Evolutionary conservation across 2,797 vertebrate genomes (phyloP).

Genomic region (Scarus forsteni): DNA sequence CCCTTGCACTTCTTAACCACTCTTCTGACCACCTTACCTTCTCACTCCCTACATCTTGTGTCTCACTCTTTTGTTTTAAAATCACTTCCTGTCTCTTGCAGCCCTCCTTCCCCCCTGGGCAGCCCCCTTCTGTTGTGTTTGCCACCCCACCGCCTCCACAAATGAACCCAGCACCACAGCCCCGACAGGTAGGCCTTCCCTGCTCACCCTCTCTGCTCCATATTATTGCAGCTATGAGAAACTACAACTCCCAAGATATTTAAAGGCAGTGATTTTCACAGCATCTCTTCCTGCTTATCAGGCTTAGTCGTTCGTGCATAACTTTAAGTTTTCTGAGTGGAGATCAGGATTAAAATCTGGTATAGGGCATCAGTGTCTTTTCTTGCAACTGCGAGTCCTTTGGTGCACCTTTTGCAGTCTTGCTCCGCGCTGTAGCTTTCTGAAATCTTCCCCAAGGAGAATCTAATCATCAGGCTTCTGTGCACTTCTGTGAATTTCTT

Average conservation of each 20-base stretch:
- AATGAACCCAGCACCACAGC: conserved; percentile 97
- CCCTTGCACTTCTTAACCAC: no score
- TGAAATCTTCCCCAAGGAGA: conserved; percentile 8
- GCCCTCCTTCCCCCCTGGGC: conserved; percentile 91
- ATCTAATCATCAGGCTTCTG: not conserved
- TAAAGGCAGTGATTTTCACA: not conserved
- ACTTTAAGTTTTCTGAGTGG: not conserved
- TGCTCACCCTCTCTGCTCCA: not conserved
- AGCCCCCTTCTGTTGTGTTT: conserved; percentile 93
- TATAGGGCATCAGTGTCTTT: not conserved
- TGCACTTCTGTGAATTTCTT: conserved; percentile 19
- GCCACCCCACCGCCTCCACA: conserved; percentile 91
- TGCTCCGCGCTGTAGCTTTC: conserved; percentile 2
- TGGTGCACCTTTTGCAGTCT: conserved; percentile 19
- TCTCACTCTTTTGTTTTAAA: conserved; percentile 22
- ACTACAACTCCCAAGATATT: not conserved
- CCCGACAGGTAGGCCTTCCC: conserved; percentile 90
- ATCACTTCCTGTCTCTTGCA: conserved; percentile 70
- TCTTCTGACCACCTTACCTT: not conserved
- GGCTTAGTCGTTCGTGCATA: no score
- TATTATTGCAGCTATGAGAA: not conserved
- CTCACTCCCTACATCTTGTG: not conserved
- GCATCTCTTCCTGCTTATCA: not conserved
- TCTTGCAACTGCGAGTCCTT: conserved; percentile 7
- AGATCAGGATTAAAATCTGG: not conserved